Evolutionary conservation across 30 jellyfish, hydroid and myxozoan species (phyloP).

Genomic region (Calvadosia cruxmelitensis): DNA sequence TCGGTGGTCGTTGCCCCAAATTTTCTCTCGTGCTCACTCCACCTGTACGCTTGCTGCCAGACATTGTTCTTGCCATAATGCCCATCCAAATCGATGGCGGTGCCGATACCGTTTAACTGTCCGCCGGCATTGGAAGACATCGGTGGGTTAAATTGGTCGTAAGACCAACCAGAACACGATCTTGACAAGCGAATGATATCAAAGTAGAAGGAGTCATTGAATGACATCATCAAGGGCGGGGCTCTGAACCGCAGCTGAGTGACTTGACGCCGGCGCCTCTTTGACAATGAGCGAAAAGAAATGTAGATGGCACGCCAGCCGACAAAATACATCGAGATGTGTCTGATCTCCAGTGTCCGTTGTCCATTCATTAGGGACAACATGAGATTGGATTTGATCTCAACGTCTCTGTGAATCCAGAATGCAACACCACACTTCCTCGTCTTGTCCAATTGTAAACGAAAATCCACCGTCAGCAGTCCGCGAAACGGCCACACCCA

Average conservation of each 20-base stretch:
- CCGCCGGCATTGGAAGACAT: not conserved
- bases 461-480: not conserved
- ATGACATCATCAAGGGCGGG: not conserved
- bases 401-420: not conserved
- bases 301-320: not conserved
- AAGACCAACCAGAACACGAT: slow-evolving; percentile 24
- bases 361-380: not conserved
- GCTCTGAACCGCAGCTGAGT: not conserved
- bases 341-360: not conserved
- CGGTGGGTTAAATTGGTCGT: slow-evolving; percentile 16
- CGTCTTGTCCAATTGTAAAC: not conserved
- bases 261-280: not conserved
- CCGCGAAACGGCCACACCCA: not conserved
- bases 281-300: not conserved
- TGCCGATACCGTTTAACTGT: slow-evolving; percentile 7
- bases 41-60: slow-evolving; percentile 19
- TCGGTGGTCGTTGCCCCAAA: not conserved
- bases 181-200: slow-evolving; percentile 15
- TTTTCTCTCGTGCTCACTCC: slow-evolving; percentile 5
- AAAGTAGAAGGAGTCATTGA: not conserved
- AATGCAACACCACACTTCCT: not conserved
- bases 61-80: not conserved
- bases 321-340: not conserved
- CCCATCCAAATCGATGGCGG: slow-evolving; percentile 14
- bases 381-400: not conserved